These are phyloP conservation scores for Caenorhabditis sulstoni DNA, from an alignment of 2,888 invertebrate genomes.

Conservation along the genomic window DNA sequence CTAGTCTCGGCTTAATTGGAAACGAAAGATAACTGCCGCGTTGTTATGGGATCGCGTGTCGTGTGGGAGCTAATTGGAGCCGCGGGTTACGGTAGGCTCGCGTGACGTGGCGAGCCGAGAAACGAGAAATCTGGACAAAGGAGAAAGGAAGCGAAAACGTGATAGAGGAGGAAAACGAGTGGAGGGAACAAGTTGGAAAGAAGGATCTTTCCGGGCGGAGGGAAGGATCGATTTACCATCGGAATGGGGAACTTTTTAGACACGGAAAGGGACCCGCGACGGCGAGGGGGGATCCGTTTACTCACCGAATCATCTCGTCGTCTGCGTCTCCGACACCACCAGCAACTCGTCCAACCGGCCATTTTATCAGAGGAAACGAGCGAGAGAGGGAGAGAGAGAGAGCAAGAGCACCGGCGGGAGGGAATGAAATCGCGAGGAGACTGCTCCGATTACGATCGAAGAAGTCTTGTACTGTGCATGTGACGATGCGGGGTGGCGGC, in stretches of 20 bases:
- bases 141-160: background rate
- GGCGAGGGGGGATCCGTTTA: conserved; percentile 47
- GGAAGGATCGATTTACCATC: conserved; percentile 54
- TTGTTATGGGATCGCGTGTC: too few species aligned
- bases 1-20: too few species aligned
- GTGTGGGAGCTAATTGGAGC: too few species aligned
- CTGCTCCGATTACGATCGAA: conserved; percentile 47
- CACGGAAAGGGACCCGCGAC: conserved; percentile 2
- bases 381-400: background rate
- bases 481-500: conserved; percentile 33
- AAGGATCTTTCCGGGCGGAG: background rate
- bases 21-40: too few species aligned
- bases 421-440: background rate
- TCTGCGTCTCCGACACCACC: conserved; percentile 56
- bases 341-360: conserved; percentile 45
- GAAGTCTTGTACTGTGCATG: conserved; percentile 30
- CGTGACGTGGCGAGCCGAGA: conserved; percentile 1
- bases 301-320: conserved; percentile 43
- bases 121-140: background rate
- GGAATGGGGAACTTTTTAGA: conserved; percentile 39
- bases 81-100: background rate
- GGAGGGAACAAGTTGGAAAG: conserved; percentile 1
- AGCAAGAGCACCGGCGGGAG: background rate
- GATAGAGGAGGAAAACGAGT: conserved; percentile 20
- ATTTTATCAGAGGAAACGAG: conserved; percentile 32